Evolutionary conservation across 2,888 invertebrate species (phyloP), one percentile per base, ranked within the genome.

Genomic region (Hirtodrosophila trivittata): DNA sequence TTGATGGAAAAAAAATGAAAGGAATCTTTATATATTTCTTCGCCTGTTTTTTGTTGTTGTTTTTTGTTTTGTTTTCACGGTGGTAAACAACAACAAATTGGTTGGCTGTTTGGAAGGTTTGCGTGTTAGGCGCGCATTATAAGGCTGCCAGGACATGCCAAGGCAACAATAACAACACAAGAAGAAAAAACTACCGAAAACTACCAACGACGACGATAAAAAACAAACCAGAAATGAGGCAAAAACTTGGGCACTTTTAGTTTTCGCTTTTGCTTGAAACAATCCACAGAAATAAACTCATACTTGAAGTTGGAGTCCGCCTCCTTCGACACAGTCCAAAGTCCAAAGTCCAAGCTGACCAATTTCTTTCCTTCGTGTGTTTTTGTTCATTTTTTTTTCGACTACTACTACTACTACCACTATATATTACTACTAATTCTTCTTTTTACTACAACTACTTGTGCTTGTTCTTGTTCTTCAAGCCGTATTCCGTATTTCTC

Each of bases 41-140:
- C n/a, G n/a, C n/a, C n/a, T n/a, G n/a, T n/a, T 21, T 21, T 21
- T 21, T 21, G 5, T 21, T 3, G 2, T 21, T 21, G 3, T 21
- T 21, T 21, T 21, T 21, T 21, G 18, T 21, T 2, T 21, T 21
- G 18, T 5, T 21, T 5, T 5, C 32, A 33, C 18, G 43, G 39
- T 26, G n/a, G 8, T 26, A 50, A 59, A 52, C 47, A 59, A 62
- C 83, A 78, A 82, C 71, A 86, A 81, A 80, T 76, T 86, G 63
- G 59, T 39, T 52, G 49, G 50, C 21, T 16, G 55, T 63, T 52
- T n/a, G 42, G 18, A 50, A 47, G 60, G 70, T 28, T 83, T 70
- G 82, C 82, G 85, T 83, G 82, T 73, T 81, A 57, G 54, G 25
- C 43, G 58, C 64, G 65, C 75, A 83, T 86, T 84, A 84, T 81